phyloP scores from a whole-genome alignment of 2,797 vertebrate species.

The Paguma larvata region DNA sequence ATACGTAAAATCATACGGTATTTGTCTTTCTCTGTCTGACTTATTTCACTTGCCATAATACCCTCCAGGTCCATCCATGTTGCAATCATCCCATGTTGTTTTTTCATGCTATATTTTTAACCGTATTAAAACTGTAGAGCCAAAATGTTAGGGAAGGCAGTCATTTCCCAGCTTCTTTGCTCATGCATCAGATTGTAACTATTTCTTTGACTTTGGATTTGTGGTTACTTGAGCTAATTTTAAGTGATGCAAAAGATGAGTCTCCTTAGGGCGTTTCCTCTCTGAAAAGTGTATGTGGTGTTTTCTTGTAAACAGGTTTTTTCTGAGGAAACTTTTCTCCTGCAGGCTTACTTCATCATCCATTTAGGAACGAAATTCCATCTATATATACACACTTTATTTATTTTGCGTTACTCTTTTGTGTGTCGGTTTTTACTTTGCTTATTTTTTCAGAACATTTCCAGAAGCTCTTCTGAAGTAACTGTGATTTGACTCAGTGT shows the following conservation, averaged over 20 bases:
- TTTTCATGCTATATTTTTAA: slow-evolving; percentile 29
- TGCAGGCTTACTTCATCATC: slow-evolving; percentile 58
- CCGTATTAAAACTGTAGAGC: slow-evolving; percentile 1
- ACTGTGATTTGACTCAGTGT: slow-evolving; percentile 79
- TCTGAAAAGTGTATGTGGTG: slow-evolving; percentile 72
- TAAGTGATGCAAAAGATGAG: slow-evolving; percentile 83
- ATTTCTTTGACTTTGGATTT: slow-evolving; percentile 74
- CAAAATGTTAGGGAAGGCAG: neutral
- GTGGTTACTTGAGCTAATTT: slow-evolving; percentile 76
- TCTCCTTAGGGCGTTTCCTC: slow-evolving; percentile 78
- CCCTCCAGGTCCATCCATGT: neutral
- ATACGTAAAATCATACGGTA: neutral
- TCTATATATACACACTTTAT: slow-evolving; percentile 42
- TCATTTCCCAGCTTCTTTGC: slow-evolving; percentile 59
- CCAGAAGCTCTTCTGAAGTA: slow-evolving; percentile 65
- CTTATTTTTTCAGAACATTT: slow-evolving; percentile 15
- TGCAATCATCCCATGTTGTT: neutral
- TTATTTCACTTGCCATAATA: neutral
- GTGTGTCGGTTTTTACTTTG: slow-evolving; percentile 19
- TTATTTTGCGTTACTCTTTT: slow-evolving; percentile 76
- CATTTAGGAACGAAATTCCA: slow-evolving; percentile 64
- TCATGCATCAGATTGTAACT: slow-evolving; percentile 69
- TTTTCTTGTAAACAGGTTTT: slow-evolving; percentile 77
- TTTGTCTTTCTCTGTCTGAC: neutral
- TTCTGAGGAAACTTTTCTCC: slow-evolving; percentile 83